Base-by-base conservation (phyloP, 1,140 invertebrate genomes). In the Acyrthosiphon pisum region DNA sequence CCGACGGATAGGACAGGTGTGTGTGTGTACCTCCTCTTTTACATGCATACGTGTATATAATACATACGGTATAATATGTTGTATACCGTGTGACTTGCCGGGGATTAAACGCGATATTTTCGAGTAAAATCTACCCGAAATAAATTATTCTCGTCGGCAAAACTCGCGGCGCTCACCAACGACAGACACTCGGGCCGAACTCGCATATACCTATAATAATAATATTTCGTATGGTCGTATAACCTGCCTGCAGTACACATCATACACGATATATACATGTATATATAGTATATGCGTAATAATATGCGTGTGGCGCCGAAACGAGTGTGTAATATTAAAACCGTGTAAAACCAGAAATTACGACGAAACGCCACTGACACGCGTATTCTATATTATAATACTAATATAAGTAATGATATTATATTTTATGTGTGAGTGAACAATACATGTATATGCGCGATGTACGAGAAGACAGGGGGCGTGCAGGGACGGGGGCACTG, bases 41-140 rank as follows among this genome's bases (percentile, higher is more conserved):
- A 83, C 6, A n/a, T n/a, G n/a, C 11, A 22, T 9, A 83, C 41
- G 37, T 20, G 22, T 81, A 84, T 44, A 44, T 56, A 56, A 68
- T n/a, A 30, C 30, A 30, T 30, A 23, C 11, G 18, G 14, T 76
- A 14, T 6, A 18, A 14, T 6, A 18, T 6, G 60, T n/a, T 35
- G 30, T 76, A 76, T n/a, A 18, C 23, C 41, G 46, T 53, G 30
- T 35, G 86, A 89, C 87, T 89, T 89, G n/a, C n/a, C n/a, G n/a
- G n/a, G 87, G 87, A 89, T 89, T 89, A 89, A 89, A 89, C 87
- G 87, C 87, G 87, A 89, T 89, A 89, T 89, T 53, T 53, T 89
- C 87, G 18, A 53, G 87, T 89, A 89, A 89, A 89, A 89, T 89
- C 48, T 53, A 89, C 48, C 87, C 87, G 87, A 89, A 89, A 89